Evolutionary conservation across 2,797 vertebrate species (phyloP).

Genomic region (Chaenodraco wilsoni): DNA sequence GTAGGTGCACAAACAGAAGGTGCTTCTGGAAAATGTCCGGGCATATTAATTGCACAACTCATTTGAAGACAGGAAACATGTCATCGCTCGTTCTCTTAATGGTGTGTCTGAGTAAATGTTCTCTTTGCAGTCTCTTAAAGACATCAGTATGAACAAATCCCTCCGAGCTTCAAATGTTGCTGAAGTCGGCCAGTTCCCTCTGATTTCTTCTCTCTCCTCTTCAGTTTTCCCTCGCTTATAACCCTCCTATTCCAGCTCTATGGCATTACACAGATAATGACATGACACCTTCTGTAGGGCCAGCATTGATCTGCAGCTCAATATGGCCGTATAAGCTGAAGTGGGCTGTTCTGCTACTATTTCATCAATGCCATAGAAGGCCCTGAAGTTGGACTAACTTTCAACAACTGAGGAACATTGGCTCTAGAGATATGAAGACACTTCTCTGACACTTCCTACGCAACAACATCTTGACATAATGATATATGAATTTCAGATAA

Average conservation of each 20-base stretch:
- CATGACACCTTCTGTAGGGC: conserved; percentile 28
- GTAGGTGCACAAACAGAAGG: conserved; percentile 28
- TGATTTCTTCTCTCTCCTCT: conserved; percentile 6
- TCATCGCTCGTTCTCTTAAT: conserved; percentile 10
- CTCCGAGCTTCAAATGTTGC: not conserved
- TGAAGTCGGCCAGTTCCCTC: conserved; percentile 4
- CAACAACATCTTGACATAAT: conserved; percentile 3
- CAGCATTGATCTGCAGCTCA: conserved; percentile 53
- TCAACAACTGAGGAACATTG: not conserved
- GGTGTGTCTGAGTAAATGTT: conserved; percentile 26
- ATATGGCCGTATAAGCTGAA: conserved; percentile 34
- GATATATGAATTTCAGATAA: not conserved
- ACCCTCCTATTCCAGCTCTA: conserved; percentile 35
- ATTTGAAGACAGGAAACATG: conserved; percentile 43
- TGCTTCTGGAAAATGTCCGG: conserved; percentile 41
- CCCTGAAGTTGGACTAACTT: conserved; percentile 15
- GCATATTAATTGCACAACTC: conserved; percentile 31
- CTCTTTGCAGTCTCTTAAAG: conserved; percentile 1
- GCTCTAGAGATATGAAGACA: not conserved
- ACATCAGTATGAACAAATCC: not conserved
- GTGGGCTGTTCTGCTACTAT: conserved; percentile 23
- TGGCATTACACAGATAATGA: conserved; percentile 40
- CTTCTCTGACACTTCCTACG: not conserved
- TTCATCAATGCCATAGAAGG: conserved; percentile 7
- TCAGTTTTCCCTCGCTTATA: conserved; percentile 15